Evolutionary conservation across 2,797 vertebrate genomes (phyloP).

Genomic region (Paramormyrops hopkinsi): DNA sequence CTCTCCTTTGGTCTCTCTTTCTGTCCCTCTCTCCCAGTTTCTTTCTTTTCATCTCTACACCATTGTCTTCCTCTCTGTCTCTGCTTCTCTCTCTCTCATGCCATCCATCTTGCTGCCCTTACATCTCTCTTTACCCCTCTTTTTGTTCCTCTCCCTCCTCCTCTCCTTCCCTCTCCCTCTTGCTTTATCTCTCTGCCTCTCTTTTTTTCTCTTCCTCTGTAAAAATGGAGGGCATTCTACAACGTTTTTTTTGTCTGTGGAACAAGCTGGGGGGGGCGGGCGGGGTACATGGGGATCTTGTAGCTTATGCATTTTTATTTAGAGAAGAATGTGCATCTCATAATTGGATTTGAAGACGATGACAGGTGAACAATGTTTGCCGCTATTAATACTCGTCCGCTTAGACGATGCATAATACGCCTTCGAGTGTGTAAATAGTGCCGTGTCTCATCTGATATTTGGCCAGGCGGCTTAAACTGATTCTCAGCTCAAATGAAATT

Average conservation of each 20-base stretch:
- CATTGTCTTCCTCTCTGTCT: not conserved
- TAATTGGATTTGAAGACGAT: slow-evolving; percentile 55
- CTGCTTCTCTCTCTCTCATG: not conserved
- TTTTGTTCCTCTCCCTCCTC: not conserved
- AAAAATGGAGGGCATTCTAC: not conserved
- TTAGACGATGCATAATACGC: not conserved
- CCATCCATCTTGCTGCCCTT: not conserved
- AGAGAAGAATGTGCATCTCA: slow-evolving; percentile 42
- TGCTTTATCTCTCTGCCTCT: not conserved
- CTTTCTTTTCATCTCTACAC: not conserved
- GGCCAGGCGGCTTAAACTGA: not conserved
- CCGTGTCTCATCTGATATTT: slow-evolving; percentile 10
- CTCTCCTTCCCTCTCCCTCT: not conserved
- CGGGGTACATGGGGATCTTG: slow-evolving; percentile 28
- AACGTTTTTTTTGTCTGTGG: not conserved
- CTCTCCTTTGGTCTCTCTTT: not conserved
- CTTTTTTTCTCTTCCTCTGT: not conserved
- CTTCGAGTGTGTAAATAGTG: not conserved
- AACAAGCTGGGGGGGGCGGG: not conserved
- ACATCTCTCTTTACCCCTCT: not conserved
- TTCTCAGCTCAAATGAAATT: not conserved
- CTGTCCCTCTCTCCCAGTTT: not conserved
- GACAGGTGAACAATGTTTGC: slow-evolving; percentile 12
- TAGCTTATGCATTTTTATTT: slow-evolving; percentile 38
- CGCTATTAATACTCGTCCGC: slow-evolving; percentile 14